Evolutionary conservation across 2,888 invertebrate species (phyloP).

Genomic region (Microlaimidae sp.): DNA sequence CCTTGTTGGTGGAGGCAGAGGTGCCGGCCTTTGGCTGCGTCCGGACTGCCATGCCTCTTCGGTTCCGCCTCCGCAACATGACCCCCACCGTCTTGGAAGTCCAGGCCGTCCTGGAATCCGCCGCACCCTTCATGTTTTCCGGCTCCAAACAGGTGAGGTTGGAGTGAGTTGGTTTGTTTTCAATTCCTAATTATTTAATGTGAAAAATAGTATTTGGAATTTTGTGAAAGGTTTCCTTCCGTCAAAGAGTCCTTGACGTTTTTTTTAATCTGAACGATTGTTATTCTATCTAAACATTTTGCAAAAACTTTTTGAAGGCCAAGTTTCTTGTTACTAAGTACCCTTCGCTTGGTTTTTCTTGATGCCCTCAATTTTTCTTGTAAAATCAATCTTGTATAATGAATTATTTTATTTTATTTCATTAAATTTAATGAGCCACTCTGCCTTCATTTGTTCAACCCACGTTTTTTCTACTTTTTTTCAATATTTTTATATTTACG

Average conservation of each 20-base stretch:
- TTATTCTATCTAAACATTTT: no score
- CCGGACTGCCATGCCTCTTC: neutral
- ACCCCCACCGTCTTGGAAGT: conserved; percentile 7
- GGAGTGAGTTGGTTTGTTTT: neutral
- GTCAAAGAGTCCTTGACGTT: neutral
- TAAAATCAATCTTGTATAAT: no score
- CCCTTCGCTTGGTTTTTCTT: no score
- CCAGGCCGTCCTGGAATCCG: conserved; percentile 2
- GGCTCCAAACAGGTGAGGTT: conserved; percentile 12
- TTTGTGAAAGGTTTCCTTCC: neutral
- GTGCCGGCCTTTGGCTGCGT: conserved; percentile 6
- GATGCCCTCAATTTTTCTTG: no score
- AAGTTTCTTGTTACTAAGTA: no score
- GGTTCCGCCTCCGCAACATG: conserved; percentile 4
- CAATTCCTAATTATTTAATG: neutral
- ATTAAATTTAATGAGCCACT: no score
- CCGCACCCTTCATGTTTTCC: conserved; percentile 15
- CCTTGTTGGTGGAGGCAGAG: conserved; percentile 3
- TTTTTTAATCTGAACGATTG: neutral
- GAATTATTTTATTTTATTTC: no score
- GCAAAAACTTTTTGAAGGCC: no score
- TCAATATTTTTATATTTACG: no score
- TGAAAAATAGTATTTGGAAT: neutral
- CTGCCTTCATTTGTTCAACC: no score
- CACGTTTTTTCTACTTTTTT: no score